These are phyloP conservation scores for Hedychridium roseum DNA, from an alignment of 2,888 invertebrate genomes.

Conservation along the genomic window DNA sequence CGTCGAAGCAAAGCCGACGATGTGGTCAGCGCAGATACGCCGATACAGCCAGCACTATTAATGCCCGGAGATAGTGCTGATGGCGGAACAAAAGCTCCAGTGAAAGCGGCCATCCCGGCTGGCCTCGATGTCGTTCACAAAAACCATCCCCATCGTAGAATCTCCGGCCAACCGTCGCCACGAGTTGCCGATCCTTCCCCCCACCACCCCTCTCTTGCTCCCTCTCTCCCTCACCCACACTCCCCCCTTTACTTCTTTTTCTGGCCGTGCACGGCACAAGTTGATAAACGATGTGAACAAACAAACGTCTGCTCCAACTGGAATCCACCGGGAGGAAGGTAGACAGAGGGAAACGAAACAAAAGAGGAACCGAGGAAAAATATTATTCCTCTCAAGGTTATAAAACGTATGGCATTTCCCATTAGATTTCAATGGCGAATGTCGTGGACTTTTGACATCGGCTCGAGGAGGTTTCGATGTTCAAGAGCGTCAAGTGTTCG, in stretches of 20 bases:
- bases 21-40: slow-evolving; percentile 13
- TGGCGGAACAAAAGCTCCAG: slow-evolving; percentile 17
- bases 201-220: not conserved
- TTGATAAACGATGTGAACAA: slow-evolving; percentile 40
- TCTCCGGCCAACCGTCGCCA: not conserved
- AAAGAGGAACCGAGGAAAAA: not conserved
- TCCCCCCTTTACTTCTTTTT: slow-evolving; percentile 17
- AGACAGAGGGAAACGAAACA: not conserved
- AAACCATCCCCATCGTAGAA: not conserved
- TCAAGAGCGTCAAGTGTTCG: not conserved
- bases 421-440: no score
- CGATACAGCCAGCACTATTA: slow-evolving; percentile 21
- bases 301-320: no score
- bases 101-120: slow-evolving; percentile 22
- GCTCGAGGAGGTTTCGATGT: not conserved
- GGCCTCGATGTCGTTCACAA: slow-evolving; percentile 13
- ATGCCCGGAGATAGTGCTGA: slow-evolving; percentile 19
- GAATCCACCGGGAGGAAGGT: not conserved
- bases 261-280: slow-evolving; percentile 12
- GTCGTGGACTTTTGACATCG: no score
- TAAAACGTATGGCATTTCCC: no score
- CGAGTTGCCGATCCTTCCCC: slow-evolving; percentile 3
- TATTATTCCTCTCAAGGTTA: no score
- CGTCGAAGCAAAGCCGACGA: no score
- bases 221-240: slow-evolving; percentile 2